Percentiles rank a stretch among this genome's conserved stretches.
Evolutionary conservation across 2,113 vertebrate genomes (phyloP).

Genomic region (Pseudorasbora parva): DNA sequence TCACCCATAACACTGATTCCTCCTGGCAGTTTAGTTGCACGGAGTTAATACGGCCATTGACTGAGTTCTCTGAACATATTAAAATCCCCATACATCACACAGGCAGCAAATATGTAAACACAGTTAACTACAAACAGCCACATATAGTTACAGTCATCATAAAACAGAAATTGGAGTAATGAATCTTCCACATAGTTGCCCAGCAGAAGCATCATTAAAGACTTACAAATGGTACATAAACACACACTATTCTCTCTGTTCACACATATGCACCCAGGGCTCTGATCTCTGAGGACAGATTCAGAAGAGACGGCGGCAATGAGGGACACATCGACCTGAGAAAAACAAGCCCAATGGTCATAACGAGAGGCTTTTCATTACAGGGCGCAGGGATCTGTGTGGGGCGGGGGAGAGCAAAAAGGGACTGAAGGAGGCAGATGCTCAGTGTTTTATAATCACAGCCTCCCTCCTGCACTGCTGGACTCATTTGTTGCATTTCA

Average conservation of each 20-base stretch:
- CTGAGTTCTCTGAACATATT: background rate
- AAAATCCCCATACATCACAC: constrained; percentile 21
- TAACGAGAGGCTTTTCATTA: constrained; percentile 51
- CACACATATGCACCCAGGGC: constrained; percentile 62
- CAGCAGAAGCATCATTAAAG: constrained; percentile 6
- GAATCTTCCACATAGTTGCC: background rate
- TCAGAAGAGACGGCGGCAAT: constrained; percentile 59
- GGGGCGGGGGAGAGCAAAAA: background rate
- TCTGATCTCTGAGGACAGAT: constrained; percentile 50
- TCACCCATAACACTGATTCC: background rate
- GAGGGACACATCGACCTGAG: constrained; percentile 64
- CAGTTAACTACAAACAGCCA: constrained; percentile 9
- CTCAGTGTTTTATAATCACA: background rate
- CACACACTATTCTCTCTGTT: constrained; percentile 8
- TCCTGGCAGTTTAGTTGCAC: background rate
- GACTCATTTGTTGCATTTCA: constrained; percentile 55
- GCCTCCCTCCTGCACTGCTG: constrained; percentile 23
- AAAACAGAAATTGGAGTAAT: constrained; percentile 16
- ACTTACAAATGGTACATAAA: background rate
- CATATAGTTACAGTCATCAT: constrained; percentile 21
- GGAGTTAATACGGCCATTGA: background rate
- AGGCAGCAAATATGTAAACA: constrained; percentile 6
- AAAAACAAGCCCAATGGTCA: constrained; percentile 72
- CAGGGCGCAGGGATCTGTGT: background rate
- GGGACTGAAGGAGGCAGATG: background rate